Percentiles rank a stretch among this genome's conserved stretches.
phyloP scores from a whole-genome alignment of 2,888 invertebrate genomes.

The Papilio gigon region DNA sequence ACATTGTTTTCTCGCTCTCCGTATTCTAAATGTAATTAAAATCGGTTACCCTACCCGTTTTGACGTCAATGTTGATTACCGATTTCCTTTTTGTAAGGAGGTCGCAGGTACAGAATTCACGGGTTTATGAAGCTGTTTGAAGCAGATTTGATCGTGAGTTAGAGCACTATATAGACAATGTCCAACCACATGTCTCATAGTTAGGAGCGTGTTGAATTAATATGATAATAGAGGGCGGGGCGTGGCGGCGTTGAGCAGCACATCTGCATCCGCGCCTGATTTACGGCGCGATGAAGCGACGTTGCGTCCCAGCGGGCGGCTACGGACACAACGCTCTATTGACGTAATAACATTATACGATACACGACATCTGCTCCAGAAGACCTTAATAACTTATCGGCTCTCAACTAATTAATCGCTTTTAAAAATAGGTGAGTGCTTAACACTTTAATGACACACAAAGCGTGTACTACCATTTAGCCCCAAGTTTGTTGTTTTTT shows the following conservation, averaged over 20 bases:
- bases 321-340: background rate
- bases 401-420: background rate
- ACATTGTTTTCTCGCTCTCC: background rate
- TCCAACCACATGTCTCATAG: conserved; percentile 4
- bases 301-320: background rate
- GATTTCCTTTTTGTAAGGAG: background rate
- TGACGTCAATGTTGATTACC: background rate
- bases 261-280: conserved; percentile 24
- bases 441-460: too few relatives aligned
- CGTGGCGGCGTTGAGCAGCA: conserved; percentile 11
- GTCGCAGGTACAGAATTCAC: background rate
- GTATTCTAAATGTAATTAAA: background rate
- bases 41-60: background rate
- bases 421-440: too few relatives aligned
- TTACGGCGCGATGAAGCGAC: conserved; percentile 27
- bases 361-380: background rate
- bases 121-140: background rate
- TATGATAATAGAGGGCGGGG: conserved; percentile 24
- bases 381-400: background rate
- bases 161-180: background rate
- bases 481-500: too few relatives aligned
- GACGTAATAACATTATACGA: conserved; percentile 9
- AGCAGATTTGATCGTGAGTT: background rate
- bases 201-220: conserved; percentile 18
- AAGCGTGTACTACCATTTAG: too few relatives aligned